These are phyloP conservation scores for Cyprinella venusta DNA, from an alignment of 2,797 vertebrate genomes.

Conservation along the genomic window DNA sequence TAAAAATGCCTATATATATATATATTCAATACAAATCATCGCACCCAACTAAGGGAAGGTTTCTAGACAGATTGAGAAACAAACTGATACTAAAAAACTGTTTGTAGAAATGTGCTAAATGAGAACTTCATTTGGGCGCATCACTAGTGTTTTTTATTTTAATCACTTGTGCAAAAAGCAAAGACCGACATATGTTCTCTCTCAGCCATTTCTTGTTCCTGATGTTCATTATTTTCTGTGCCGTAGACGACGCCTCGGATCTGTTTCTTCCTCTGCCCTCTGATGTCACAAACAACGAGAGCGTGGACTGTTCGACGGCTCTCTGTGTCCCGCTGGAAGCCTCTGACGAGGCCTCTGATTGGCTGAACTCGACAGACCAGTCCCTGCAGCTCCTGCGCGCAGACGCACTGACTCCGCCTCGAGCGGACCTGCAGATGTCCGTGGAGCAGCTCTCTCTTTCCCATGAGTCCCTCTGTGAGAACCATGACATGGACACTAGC, in stretches of 20 bases:
- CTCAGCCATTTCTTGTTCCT: neutral
- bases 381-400: constrained; percentile 62
- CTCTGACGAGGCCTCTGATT: constrained; percentile 41
- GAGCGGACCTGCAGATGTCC: constrained; percentile 41
- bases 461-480: constrained; percentile 55
- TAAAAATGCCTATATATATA: too few relatives aligned
- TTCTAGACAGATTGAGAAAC: too few relatives aligned
- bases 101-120: too few relatives aligned
- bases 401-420: constrained; percentile 42
- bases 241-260: constrained; percentile 66
- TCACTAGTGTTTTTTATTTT: too few relatives aligned
- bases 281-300: constrained; percentile 76
- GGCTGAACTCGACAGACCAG: neutral
- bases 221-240: neutral
- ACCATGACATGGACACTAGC: constrained; percentile 53
- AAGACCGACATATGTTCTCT: too few relatives aligned
- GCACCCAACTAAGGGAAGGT: too few relatives aligned
- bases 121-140: too few relatives aligned
- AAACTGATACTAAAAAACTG: too few relatives aligned
- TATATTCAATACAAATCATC: too few relatives aligned
- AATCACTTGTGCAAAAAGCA: too few relatives aligned
- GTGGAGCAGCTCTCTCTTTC: constrained; percentile 68
- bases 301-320: constrained; percentile 52
- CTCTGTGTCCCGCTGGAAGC: constrained; percentile 57
- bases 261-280: constrained; percentile 77